phyloP scores from a whole-genome alignment of 2,888 invertebrate genomes.

The Phragmatobia fuliginosa region DNA sequence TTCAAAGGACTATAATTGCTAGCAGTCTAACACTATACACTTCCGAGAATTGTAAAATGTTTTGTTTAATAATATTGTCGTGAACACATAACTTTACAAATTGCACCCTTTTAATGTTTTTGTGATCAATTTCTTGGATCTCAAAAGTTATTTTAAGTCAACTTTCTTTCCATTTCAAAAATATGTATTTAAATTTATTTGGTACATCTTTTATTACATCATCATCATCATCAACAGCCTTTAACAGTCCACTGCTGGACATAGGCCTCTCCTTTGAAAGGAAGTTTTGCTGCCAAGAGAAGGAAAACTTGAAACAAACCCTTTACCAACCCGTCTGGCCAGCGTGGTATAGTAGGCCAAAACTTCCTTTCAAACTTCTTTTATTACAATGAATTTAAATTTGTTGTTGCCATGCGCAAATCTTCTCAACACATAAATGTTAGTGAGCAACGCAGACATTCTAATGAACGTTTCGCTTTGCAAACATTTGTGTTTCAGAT shows the following conservation, averaged over 20 bases:
- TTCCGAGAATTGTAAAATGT: not conserved
- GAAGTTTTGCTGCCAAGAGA: no score
- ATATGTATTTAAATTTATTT: no score
- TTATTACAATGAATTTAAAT: not conserved
- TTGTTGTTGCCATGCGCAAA: conserved; percentile 8
- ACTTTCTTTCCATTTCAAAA: no score
- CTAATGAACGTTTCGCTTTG: conserved; percentile 30
- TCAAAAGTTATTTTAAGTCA: not conserved
- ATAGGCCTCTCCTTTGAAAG: no score
- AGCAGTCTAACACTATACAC: not conserved
- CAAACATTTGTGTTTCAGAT: conserved; percentile 20
- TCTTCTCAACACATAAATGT: conserved; percentile 20
- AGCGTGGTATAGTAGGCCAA: no score
- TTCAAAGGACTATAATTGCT: not conserved
- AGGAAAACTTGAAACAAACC: no score
- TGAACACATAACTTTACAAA: not conserved
- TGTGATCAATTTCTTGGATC: not conserved
- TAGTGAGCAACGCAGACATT: conserved; percentile 22
- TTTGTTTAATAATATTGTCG: no score
- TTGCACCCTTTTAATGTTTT: not conserved
- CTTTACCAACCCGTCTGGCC: no score
- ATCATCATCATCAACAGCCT: no score
- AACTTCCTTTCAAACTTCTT: no score
- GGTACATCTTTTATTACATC: no score
- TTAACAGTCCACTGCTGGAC: no score